A percentile compares a stretch with the other conserved stretches of the same genome.
Evolutionary conservation across 2,797 vertebrate genomes (phyloP).

Genomic region (Phoebastria nigripes): DNA sequence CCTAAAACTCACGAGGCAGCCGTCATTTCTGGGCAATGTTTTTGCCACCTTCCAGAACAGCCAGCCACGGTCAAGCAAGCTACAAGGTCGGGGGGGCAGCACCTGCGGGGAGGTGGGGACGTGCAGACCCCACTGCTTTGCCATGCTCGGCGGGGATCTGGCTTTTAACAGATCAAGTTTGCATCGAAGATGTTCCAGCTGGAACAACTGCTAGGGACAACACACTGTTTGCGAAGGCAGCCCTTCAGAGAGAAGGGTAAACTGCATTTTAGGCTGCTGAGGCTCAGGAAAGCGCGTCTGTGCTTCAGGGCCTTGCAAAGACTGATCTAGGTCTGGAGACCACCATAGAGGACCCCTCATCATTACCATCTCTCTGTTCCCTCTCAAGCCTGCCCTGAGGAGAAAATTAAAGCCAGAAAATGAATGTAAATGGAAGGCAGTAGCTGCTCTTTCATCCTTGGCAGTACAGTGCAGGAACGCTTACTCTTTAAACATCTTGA

Average conservation of each 20-base stretch:
- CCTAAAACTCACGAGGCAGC: neutral
- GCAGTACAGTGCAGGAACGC: neutral
- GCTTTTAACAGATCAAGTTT: neutral
- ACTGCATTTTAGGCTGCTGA: neutral
- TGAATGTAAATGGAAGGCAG: neutral
- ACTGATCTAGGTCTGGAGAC: neutral
- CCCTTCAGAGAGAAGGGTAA: neutral
- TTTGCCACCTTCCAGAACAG: neutral
- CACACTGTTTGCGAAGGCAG: neutral
- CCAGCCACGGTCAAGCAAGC: neutral
- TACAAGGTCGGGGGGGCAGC: neutral
- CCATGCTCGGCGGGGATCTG: neutral
- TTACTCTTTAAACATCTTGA: neutral
- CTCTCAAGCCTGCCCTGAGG: neutral
- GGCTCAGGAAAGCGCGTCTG: neutral
- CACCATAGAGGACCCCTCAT: neutral
- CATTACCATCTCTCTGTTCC: neutral
- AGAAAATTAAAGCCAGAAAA: neutral
- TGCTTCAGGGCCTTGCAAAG: neutral
- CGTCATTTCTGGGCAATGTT: accelerated
- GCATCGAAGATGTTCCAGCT: neutral
- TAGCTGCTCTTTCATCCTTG: neutral
- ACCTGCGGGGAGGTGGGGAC: neutral
- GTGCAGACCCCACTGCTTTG: neutral
- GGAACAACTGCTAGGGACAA: neutral